Percentiles rank a stretch among this genome's conserved stretches.
Conservation (phyloP, 2,888 invertebrate species). For the Carabus problematicus region DNA sequence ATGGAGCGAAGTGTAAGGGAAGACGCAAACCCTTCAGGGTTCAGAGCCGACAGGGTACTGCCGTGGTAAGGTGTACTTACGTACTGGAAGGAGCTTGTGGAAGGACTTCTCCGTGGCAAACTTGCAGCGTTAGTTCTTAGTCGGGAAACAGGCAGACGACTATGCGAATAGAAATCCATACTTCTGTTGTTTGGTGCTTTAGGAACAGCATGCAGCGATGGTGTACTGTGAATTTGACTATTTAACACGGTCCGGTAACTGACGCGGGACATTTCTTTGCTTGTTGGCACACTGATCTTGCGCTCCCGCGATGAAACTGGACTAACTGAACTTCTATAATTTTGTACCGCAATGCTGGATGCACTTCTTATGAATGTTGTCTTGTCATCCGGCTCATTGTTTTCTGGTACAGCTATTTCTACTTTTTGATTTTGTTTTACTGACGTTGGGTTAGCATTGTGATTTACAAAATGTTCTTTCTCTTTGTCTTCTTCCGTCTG, state of each 20-base stretch:
- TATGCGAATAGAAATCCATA: constrained; percentile 52
- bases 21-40: constrained; percentile 79
- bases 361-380: constrained; percentile 69
- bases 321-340: constrained; percentile 58
- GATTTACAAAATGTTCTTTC: constrained; percentile 50
- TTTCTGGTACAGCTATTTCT: constrained; percentile 53
- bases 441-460: constrained; percentile 52
- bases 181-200: constrained; percentile 59
- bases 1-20: constrained; percentile 78
- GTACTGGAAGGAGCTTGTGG: constrained; percentile 83
- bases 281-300: constrained; percentile 68
- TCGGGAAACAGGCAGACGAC: constrained; percentile 49
- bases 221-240: constrained; percentile 70
- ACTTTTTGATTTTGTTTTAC: constrained; percentile 15
- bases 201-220: constrained; percentile 72
- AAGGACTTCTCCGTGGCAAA: constrained; percentile 73
- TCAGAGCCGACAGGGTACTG: constrained; percentile 78
- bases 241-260: constrained; percentile 53
- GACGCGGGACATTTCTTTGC: constrained; percentile 55
- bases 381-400: constrained; percentile 53
- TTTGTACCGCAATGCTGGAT: constrained; percentile 74
- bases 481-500: constrained; percentile 55
- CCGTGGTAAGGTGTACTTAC: constrained; percentile 87
- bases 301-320: constrained; percentile 62
- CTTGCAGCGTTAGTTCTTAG: constrained; percentile 51